Conservation (phyloP, 2,113 vertebrate species). For the Lophura nycthemera region DNA sequence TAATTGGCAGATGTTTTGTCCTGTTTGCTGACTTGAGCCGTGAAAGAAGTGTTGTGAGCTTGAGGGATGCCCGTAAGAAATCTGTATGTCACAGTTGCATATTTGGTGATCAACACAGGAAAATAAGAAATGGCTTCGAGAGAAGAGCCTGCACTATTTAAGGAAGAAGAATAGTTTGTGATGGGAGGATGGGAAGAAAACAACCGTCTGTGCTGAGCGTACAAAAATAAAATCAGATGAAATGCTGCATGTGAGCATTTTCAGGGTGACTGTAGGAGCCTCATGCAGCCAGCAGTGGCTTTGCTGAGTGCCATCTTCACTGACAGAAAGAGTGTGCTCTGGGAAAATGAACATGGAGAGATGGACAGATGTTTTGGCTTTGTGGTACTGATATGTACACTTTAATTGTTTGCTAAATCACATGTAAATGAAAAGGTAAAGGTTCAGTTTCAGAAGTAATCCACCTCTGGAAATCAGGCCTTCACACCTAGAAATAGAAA, state of each 20-base stretch:
- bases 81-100: not conserved
- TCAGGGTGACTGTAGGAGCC: constrained; percentile 10
- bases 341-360: constrained; percentile 24
- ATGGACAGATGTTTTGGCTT: constrained; percentile 26
- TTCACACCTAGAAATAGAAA: constrained; percentile 53
- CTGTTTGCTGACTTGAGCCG: constrained; percentile 49
- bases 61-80: not conserved
- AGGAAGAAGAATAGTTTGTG: not conserved
- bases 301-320: constrained; percentile 17
- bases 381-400: not conserved
- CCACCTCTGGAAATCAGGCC: constrained; percentile 45
- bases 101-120: not conserved
- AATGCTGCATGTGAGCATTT: constrained; percentile 20
- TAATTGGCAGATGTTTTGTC: constrained; percentile 58
- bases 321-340: not conserved
- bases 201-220: not conserved
- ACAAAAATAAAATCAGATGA: constrained; percentile 9
- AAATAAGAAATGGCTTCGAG: constrained; percentile 11
- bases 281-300: not conserved
- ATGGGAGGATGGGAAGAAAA: constrained; percentile 2
- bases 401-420: constrained; percentile 13
- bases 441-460: constrained; percentile 47
- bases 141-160: not conserved
- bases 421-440: constrained; percentile 22
- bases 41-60: constrained; percentile 1